These are phyloP conservation scores for Antrozous pallidus DNA, from an alignment of 2,797 vertebrate genomes.

Conservation along the genomic window DNA sequence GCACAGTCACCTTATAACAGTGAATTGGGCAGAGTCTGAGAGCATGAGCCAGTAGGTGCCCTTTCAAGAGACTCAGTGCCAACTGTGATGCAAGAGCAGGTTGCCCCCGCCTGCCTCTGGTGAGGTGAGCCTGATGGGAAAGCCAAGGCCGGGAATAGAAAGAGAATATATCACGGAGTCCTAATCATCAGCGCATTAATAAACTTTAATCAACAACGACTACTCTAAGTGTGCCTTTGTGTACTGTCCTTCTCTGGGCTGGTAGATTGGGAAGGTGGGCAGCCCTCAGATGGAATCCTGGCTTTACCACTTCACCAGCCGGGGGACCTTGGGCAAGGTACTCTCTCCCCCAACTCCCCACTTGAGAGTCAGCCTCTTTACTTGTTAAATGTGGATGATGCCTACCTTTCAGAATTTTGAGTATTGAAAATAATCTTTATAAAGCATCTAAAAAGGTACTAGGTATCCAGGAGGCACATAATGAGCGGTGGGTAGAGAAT, in stretches of 20 bases:
- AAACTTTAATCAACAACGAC: neutral
- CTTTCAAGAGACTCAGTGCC: neutral
- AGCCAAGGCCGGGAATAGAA: neutral
- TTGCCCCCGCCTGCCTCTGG: neutral
- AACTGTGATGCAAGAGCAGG: neutral
- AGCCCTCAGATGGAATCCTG: too few species aligned
- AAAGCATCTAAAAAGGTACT: neutral
- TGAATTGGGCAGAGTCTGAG: neutral
- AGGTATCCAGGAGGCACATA: neutral
- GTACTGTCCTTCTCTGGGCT: neutral
- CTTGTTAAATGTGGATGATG: neutral
- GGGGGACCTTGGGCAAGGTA: neutral
- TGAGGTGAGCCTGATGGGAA: neutral
- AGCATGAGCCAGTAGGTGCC: neutral
- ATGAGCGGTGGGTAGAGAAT: neutral
- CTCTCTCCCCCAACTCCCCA: neutral
- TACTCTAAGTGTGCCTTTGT: too few species aligned
- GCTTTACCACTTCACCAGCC: neutral
- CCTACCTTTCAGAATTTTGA: neutral
- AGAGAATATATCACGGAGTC: neutral
- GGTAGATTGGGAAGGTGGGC: neutral
- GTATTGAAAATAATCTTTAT: neutral
- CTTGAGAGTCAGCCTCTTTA: neutral
- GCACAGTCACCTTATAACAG: neutral
- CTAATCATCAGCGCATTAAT: accelerated